Evolutionary conservation across 2,797 vertebrate genomes (phyloP).

Genomic region (Siniperca undulata): DNA sequence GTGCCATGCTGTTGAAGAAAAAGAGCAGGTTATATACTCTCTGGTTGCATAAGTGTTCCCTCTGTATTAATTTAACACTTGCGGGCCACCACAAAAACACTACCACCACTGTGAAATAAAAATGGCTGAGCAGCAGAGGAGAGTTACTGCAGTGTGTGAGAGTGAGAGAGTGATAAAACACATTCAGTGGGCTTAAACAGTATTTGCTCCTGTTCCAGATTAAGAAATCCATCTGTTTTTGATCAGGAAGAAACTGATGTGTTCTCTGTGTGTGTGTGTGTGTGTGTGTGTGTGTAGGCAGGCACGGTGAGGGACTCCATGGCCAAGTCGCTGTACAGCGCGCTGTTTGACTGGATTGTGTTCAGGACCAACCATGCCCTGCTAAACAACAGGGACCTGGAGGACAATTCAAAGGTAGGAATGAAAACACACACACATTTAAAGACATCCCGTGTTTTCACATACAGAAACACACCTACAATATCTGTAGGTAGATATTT

Average conservation of each 20-base stretch:
- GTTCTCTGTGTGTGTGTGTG: slow-evolving; percentile 65
- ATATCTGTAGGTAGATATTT: background rate
- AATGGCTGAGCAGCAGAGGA: background rate
- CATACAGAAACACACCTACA: background rate
- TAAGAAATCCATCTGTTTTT: slow-evolving; percentile 38
- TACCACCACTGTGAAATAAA: background rate
- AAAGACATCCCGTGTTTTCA: background rate
- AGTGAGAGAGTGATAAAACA: slow-evolving; percentile 23
- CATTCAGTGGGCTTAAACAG: slow-evolving; percentile 6
- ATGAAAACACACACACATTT: background rate
- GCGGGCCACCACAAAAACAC: background rate
- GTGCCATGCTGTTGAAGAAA: no score
- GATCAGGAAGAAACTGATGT: slow-evolving; percentile 37
- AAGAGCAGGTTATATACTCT: no score
- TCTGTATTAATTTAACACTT: slow-evolving; percentile 11
- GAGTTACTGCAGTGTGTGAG: background rate
- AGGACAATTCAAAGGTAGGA: slow-evolving; percentile 92
- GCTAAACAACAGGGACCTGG: slow-evolving; percentile 95
- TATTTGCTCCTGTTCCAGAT: slow-evolving; percentile 32
- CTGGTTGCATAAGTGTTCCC: slow-evolving; percentile 25
- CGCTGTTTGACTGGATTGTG: slow-evolving; percentile 99
- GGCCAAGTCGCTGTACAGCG: slow-evolving; percentile 97
- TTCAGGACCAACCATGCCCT: slow-evolving; percentile 98
- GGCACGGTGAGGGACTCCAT: slow-evolving; percentile 97
- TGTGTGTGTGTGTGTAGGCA: slow-evolving; percentile 79